Base-by-base conservation (phyloP, 2,113 vertebrate species). In the Ellobius talpinus region DNA sequence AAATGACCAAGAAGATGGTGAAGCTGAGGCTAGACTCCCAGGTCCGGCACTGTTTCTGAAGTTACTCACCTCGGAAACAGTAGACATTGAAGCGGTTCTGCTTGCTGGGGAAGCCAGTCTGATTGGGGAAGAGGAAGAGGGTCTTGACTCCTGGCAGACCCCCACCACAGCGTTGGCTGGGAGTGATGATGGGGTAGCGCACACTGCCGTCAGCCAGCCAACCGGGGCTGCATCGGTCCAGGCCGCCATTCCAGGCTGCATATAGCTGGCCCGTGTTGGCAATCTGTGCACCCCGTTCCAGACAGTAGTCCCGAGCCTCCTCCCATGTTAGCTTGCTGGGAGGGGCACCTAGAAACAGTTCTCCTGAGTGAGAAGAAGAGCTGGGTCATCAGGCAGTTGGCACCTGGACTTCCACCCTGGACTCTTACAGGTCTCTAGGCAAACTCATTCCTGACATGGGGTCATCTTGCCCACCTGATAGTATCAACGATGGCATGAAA, bases 191-290 rank as follows among this genome's bases (percentile, higher is more conserved):
- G 91, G 99, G 99, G 97, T 99, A 99, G 17, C 99, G 99, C 95
- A 99, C 99, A 0, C 99, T 99, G 92, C 99, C 99, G 0, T 99
- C 99, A 0, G 99, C 99, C 96, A 99, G 98, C 99, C 99, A 99
- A 31, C 99, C 99, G 0, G 99, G 99, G 97, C 98, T 99, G 98
- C 99, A 99, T 97, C 99, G 98, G 91, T 99, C 99, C 97, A 99
- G 97, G 24, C 99, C 99, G 0, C 98, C 98, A 0, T 97, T 99
- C 99, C 99, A 99, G 26, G 99, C 99, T 0, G 99, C 99, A 2
- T 99, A 99, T 0, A 99, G 98, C 98, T 99, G 99, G 79, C 99
- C 99, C 0, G 99, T 99, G 42, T 98, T 99, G 19, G 99, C 99
- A 31, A 99, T 98, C 91, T 98, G 97, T 0, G 99, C 98, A 0